Conservation (phyloP, 92 coral and sea anemone genomes). For the Isaurus tuberculatus region DNA sequence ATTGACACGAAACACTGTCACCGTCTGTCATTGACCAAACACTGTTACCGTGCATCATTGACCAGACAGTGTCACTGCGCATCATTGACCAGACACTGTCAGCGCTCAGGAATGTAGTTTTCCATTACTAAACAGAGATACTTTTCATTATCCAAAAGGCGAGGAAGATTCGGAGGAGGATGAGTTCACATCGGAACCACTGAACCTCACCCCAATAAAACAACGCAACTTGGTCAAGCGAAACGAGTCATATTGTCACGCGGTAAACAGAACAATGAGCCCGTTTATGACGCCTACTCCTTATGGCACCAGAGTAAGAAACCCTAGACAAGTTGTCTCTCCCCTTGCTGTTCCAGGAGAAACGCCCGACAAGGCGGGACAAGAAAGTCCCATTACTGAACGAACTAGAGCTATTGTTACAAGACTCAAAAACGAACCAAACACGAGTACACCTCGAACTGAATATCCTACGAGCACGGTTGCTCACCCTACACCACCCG, state of each 20-base stretch:
- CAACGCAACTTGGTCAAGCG: slow-evolving; percentile 88
- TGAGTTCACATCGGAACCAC: slow-evolving; percentile 51
- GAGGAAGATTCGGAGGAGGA: slow-evolving; percentile 58
- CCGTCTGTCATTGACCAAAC: too few species aligned
- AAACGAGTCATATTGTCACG: slow-evolving; percentile 93
- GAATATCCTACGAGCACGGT: slow-evolving; percentile 86
- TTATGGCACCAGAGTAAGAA: slow-evolving; percentile 60
- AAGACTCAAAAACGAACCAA: slow-evolving; percentile 24
- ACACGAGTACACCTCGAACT: slow-evolving; percentile 51
- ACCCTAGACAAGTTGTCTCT: slow-evolving; percentile 59
- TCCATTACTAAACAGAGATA: neutral
- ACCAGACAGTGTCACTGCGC: neutral
- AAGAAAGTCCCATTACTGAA: slow-evolving; percentile 24
- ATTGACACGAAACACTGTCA: too few species aligned
- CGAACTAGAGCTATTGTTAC: slow-evolving; percentile 32
- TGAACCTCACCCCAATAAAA: slow-evolving; percentile 68
- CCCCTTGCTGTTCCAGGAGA: slow-evolving; percentile 51
- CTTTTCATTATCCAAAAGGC: slow-evolving; percentile 3
- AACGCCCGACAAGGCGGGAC: neutral
- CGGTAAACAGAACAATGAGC: slow-evolving; percentile 74
- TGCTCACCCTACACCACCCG: slow-evolving; percentile 88
- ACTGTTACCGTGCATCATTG: too few species aligned
- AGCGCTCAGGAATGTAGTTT: neutral
- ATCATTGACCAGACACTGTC: neutral
- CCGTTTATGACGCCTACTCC: slow-evolving; percentile 53